These are phyloP conservation scores for Ellobium chinense DNA, from an alignment of 2,888 invertebrate species.

Conservation along the genomic window DNA sequence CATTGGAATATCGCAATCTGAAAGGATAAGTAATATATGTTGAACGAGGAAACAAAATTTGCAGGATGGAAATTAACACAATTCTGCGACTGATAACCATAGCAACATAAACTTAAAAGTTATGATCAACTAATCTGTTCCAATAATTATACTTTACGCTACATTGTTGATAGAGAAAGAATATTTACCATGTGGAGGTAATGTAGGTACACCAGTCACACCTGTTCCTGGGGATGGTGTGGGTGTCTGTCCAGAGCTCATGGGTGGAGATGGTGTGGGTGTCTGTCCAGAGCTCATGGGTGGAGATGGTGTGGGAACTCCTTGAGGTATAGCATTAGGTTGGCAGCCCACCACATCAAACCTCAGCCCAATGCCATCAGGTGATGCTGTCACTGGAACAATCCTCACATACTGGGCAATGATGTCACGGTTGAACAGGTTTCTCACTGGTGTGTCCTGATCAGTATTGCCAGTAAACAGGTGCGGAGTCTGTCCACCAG, in stretches of 20 bases:
- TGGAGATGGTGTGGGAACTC: background rate
- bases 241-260: background rate
- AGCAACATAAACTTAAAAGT: no score
- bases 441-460: constrained; percentile 55
- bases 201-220: no score
- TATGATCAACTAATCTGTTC: no score
- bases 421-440: constrained; percentile 66
- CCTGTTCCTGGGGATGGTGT: no score
- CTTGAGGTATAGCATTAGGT: constrained; percentile 51
- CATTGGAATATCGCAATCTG: constrained; percentile 68
- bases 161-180: no score
- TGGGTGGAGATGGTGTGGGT: background rate
- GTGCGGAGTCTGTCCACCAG: constrained; percentile 55
- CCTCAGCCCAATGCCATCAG: constrained; percentile 58
- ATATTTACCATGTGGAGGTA: no score
- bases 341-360: constrained; percentile 68
- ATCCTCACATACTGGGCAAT: constrained; percentile 64
- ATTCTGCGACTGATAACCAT: no score
- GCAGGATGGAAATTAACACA: no score
- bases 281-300: background rate
- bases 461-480: constrained; percentile 60
- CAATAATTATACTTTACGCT: no score
- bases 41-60: no score
- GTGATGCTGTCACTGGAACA: constrained; percentile 56
- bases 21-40: no score